phyloP scores from a whole-genome alignment of 2,888 invertebrate species.

The Drosophila borealis region DNA sequence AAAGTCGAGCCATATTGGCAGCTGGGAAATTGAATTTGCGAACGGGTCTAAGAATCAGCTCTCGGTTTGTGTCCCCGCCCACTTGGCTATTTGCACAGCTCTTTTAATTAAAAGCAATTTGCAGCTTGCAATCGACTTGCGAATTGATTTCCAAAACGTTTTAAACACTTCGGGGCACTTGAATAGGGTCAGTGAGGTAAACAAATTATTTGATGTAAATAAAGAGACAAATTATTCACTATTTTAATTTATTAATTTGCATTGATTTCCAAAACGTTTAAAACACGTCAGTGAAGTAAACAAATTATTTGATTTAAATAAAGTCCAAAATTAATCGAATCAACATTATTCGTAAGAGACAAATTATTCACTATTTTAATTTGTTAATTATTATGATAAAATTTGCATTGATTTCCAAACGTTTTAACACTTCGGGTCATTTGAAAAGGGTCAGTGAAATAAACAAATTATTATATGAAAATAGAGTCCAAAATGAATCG shows the following conservation, averaged over 20 bases:
- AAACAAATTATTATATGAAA: no score
- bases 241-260: no score
- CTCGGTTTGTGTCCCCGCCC: slow-evolving; percentile 8
- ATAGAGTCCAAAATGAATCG: no score
- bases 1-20: slow-evolving; percentile 24
- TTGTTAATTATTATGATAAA: no score
- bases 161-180: slow-evolving; percentile 29
- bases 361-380: no score
- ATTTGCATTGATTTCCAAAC: no score
- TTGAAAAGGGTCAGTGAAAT: background rate
- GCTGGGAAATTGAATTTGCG: slow-evolving; percentile 47
- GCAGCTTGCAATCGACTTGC: slow-evolving; percentile 67
- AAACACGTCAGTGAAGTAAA: no score
- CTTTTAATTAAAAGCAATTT: slow-evolving; percentile 81
- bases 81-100: slow-evolving; percentile 51
- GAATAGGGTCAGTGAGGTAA: slow-evolving; percentile 7
- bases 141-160: slow-evolving; percentile 57
- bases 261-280: no score
- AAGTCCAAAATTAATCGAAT: no score
- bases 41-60: slow-evolving; percentile 17
- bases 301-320: background rate
- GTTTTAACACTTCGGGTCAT: background rate
- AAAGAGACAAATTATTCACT: no score
- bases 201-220: background rate
- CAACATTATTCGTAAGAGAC: no score